These are phyloP conservation scores for Setipinna tenuifilis DNA, from an alignment of 2,797 vertebrate genomes.

Conservation along the genomic window DNA sequence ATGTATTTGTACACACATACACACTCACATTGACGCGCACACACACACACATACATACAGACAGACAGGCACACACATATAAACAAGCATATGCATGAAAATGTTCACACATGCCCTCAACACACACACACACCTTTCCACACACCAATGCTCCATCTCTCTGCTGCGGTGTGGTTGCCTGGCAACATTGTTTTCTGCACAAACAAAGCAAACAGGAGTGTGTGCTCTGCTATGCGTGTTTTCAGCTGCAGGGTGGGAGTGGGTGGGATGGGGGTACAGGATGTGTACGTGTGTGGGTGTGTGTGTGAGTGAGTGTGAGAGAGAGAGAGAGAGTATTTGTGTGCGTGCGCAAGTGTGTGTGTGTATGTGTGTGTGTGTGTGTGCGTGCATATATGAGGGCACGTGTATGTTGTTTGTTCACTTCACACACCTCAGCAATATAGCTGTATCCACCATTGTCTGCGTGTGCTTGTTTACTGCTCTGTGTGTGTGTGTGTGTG, in stretches of 20 bases:
- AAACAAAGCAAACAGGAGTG: conserved; percentile 53
- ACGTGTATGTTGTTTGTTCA: neutral
- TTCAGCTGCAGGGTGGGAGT: neutral
- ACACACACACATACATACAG: conserved; percentile 10
- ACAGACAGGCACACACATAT: conserved; percentile 31
- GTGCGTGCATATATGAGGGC: neutral
- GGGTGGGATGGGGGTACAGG: neutral
- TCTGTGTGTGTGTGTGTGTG: neutral
- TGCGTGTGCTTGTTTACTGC: too few species aligned
- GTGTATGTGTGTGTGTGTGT: neutral
- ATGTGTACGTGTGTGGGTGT: neutral
- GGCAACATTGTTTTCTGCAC: conserved; percentile 68
- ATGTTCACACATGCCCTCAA: neutral
- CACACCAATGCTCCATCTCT: conserved; percentile 33
- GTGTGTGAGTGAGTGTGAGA: too few species aligned
- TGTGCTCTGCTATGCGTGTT: conserved; percentile 29
- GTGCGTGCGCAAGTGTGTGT: too few species aligned
- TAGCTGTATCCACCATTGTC: too few species aligned
- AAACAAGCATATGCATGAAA: neutral
- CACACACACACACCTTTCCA: conserved; percentile 11
- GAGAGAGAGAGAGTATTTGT: too few species aligned
- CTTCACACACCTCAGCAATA: too few species aligned
- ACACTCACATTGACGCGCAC: neutral
- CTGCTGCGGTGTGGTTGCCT: conserved; percentile 62
- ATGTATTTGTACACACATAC: conserved; percentile 21